phyloP scores from a whole-genome alignment of 1,140 invertebrate genomes.

The Pteromalus puparum region DNA sequence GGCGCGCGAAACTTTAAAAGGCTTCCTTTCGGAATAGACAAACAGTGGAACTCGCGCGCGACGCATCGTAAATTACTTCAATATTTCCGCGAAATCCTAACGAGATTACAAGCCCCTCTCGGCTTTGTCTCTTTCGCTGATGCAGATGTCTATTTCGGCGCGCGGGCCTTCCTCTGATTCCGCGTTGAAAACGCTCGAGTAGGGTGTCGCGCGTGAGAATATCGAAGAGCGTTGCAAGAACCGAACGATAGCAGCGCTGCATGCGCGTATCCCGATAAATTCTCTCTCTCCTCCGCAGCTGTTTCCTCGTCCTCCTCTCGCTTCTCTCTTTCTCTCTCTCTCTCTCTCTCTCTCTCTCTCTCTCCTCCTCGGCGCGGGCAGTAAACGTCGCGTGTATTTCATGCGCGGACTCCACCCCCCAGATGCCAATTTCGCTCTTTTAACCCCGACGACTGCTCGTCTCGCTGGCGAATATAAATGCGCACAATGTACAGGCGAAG shows the following conservation, averaged over 20 bases:
- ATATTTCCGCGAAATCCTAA: slow-evolving; percentile 76
- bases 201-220: not conserved
- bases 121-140: not conserved
- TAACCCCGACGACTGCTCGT: slow-evolving; percentile 52
- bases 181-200: not conserved
- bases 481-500: no score
- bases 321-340: not conserved
- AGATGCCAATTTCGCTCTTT: slow-evolving; percentile 71
- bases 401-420: slow-evolving; percentile 73
- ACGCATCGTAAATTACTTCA: slow-evolving; percentile 74
- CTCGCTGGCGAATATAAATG: not conserved
- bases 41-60: slow-evolving; percentile 69
- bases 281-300: slow-evolving; percentile 25
- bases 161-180: not conserved
- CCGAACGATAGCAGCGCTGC: not conserved
- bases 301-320: not conserved
- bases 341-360: slow-evolving; percentile 33
- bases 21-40: slow-evolving; percentile 55
- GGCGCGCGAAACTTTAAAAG: slow-evolving; percentile 47
- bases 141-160: not conserved
- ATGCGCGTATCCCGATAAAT: slow-evolving; percentile 31
- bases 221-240: not conserved
- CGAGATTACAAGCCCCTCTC: slow-evolving; percentile 72
- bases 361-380: slow-evolving; percentile 58
- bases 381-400: slow-evolving; percentile 76